Evolutionary conservation across 2,797 vertebrate genomes (phyloP).

Genomic region (Sylvilagus floridanus): DNA sequence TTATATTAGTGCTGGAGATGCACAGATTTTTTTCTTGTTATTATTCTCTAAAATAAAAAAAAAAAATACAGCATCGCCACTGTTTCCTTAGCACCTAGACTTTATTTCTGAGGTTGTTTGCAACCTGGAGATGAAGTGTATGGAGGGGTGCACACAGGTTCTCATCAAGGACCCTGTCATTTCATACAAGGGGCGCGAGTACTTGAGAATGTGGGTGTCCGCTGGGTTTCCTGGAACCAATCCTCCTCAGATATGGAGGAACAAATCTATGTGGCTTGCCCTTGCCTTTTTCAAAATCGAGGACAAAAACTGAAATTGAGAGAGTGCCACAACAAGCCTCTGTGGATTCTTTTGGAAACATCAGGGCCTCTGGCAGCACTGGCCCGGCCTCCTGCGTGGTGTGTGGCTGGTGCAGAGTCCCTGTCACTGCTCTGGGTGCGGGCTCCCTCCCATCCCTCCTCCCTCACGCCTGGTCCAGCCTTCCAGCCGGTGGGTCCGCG

Average conservation of each 20-base stretch:
- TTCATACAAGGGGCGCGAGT: neutral
- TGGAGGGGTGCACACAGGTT: neutral
- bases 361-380: neutral
- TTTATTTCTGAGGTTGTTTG: neutral
- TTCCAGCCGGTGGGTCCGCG: too few species aligned
- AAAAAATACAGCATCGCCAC: too few species aligned
- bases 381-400: fast-evolving
- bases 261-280: neutral
- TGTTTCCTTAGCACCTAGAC: neutral
- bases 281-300: neutral
- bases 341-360: neutral
- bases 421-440: too few species aligned
- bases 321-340: neutral
- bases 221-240: neutral
- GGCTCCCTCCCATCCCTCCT: fast-evolving
- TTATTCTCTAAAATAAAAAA: neutral
- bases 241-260: neutral
- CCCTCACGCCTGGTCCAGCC: neutral
- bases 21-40: too few species aligned
- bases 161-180: neutral
- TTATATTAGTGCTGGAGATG: neutral
- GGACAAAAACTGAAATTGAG: slow-evolving; percentile 37
- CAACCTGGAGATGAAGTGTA: neutral
- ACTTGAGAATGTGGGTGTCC: neutral
- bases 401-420: neutral